Conservation (phyloP, 1,140 invertebrate genomes). For the Diabrotica virgifera region DNA sequence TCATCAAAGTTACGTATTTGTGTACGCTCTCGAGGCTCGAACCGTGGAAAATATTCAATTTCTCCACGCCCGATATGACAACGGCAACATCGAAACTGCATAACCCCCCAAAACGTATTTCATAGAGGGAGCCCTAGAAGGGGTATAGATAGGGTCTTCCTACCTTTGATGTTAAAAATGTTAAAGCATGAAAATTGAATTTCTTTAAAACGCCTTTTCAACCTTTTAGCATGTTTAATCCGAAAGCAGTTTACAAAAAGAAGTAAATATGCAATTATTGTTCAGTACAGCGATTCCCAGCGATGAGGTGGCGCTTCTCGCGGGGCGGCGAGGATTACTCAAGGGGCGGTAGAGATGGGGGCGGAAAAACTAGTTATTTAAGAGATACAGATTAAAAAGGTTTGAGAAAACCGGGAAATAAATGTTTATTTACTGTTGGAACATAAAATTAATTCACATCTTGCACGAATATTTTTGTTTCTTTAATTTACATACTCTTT, state of each 20-base stretch:
- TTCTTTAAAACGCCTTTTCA: slow-evolving; percentile 38
- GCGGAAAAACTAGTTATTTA: too few species aligned
- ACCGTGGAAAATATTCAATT: slow-evolving; percentile 34
- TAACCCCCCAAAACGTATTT: slow-evolving; percentile 38
- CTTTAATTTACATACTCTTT: too few species aligned
- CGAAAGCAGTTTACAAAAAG: slow-evolving; percentile 36
- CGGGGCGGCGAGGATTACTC: too few species aligned
- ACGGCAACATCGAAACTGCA: slow-evolving; percentile 36
- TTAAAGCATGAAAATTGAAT: slow-evolving; percentile 42
- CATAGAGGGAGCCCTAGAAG: slow-evolving; percentile 21
- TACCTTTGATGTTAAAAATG: slow-evolving; percentile 41
- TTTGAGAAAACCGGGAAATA: too few species aligned
- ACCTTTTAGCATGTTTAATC: slow-evolving; percentile 43
- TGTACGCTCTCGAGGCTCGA: background rate
- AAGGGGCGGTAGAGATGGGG: too few species aligned
- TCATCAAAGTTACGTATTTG: background rate
- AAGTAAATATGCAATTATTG: slow-evolving; percentile 42
- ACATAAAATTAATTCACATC: too few species aligned
- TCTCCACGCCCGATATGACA: slow-evolving; percentile 29
- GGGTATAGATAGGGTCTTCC: slow-evolving; percentile 33
- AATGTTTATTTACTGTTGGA: too few species aligned
- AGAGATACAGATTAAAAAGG: too few species aligned
- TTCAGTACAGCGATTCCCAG: slow-evolving; percentile 16
- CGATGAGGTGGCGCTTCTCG: background rate
- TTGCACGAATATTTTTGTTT: too few species aligned